These are phyloP conservation scores for Cantharis rustica DNA, from an alignment of 2,888 invertebrate species.

Conservation along the genomic window DNA sequence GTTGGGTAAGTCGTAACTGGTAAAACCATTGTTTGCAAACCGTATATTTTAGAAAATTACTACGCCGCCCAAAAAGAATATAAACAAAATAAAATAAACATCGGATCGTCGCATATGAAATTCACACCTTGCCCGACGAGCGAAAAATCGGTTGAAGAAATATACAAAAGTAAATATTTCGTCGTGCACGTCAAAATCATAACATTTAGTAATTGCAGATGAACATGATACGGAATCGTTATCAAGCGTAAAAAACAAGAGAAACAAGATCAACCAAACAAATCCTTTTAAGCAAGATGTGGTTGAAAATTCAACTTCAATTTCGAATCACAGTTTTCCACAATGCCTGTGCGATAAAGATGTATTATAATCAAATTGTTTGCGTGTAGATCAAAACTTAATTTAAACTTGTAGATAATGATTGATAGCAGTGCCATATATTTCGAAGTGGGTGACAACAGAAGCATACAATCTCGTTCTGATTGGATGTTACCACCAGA, in stretches of 20 bases:
- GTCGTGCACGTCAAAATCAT: neutral
- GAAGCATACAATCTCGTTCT: neutral
- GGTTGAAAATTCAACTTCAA: neutral
- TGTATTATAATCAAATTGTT: neutral
- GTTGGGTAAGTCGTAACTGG: neutral
- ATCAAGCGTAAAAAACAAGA: neutral
- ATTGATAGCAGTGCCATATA: neutral
- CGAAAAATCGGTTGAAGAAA: neutral
- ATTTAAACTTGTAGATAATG: neutral
- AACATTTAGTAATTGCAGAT: neutral
- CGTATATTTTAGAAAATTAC: neutral
- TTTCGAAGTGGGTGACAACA: neutral
- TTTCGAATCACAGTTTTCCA: neutral
- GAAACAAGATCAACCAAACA: neutral
- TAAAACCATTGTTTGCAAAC: neutral
- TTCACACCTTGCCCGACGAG: neutral
- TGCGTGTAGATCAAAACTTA: neutral
- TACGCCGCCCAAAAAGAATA: neutral
- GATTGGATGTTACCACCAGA: neutral
- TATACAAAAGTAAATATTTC: neutral
- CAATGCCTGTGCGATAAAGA: neutral
- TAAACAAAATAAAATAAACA: neutral
- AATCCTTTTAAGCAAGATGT: neutral
- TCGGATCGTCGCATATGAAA: neutral
- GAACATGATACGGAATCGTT: neutral